Evolutionary conservation across 2,113 vertebrate species (phyloP).

Genomic region (Prunella himalayana): DNA sequence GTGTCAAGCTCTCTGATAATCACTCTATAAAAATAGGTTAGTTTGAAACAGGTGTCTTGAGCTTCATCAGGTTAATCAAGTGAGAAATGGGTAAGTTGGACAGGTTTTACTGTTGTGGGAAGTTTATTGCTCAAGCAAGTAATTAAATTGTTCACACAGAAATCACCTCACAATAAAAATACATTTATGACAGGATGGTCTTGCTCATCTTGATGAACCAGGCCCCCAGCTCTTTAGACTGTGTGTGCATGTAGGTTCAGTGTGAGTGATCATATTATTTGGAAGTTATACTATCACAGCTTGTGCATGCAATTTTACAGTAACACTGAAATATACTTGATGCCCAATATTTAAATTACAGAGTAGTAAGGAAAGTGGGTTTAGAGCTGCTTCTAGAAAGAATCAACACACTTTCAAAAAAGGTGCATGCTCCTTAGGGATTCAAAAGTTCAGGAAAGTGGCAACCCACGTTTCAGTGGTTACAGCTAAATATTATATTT

Average conservation of each 20-base stretch:
- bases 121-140: slow-evolving; percentile 19
- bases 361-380: background rate
- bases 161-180: slow-evolving; percentile 22
- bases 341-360: background rate
- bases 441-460: background rate
- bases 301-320: background rate
- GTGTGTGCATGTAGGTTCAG: background rate
- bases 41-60: slow-evolving; percentile 14
- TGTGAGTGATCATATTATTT: background rate
- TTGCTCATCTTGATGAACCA: slow-evolving; percentile 24
- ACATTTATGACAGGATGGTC: background rate
- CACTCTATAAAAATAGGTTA: background rate
- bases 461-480: background rate
- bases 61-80: slow-evolving; percentile 30
- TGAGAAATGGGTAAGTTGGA: background rate
- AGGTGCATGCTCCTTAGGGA: background rate
- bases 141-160: slow-evolving; percentile 37
- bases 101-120: background rate
- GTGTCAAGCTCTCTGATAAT: background rate
- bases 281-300: background rate
- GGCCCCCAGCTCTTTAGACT: background rate
- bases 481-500: background rate
- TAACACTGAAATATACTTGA: background rate
- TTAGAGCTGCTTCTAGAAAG: background rate
- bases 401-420: background rate